Base-by-base conservation (phyloP, 2,113 vertebrate genomes). In the Anser cygnoides region DNA sequence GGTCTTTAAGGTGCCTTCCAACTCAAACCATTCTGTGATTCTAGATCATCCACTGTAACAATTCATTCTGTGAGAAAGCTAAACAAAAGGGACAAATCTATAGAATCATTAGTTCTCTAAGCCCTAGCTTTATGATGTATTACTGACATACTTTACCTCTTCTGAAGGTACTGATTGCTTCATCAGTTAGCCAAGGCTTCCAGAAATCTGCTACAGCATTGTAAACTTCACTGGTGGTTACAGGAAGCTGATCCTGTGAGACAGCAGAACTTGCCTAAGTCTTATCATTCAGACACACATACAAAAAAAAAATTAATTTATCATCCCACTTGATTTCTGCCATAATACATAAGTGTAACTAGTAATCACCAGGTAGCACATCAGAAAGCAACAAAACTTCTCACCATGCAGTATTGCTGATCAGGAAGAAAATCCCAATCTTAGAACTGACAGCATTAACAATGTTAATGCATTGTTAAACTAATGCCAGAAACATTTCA, bases 181-280 rank as follows among this genome's bases (percentile, higher is more conserved):
- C 98, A 61, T 98, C 92, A 65, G 97, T 94, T 72, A 99, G 94
- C 99, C 99, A 99, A 9, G 97, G 98, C 20, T 97, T 97, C 99
- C 99, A 99, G 84, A 99, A 98, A 73, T 98, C 95, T 43, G 98
- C 98, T 50, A 98, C 99, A 21, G 99, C 99, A 72, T 97, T 92
- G 81, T 99, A 99, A 89, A 99, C 97, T 88, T 97, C 98, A 83
- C 98, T 99, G 23, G 97, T 97, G 29, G 96, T 96, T 8, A 95
- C 68, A 49, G 98, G 98, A 95, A 99, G 96, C 94, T 99, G 99
- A 96, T 99, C 99, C 99, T 99, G 78, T 91, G 55, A 97, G 91
- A 79, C 96, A 92, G 49, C 16, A 97, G 86, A 84, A 89, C 31
- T 4, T 84, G 16, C 28, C 43, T 88, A 68, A 92, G 26, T 66